phyloP scores from a whole-genome alignment of 2,797 vertebrate species.

The Urosaurus nigricauda region DNA sequence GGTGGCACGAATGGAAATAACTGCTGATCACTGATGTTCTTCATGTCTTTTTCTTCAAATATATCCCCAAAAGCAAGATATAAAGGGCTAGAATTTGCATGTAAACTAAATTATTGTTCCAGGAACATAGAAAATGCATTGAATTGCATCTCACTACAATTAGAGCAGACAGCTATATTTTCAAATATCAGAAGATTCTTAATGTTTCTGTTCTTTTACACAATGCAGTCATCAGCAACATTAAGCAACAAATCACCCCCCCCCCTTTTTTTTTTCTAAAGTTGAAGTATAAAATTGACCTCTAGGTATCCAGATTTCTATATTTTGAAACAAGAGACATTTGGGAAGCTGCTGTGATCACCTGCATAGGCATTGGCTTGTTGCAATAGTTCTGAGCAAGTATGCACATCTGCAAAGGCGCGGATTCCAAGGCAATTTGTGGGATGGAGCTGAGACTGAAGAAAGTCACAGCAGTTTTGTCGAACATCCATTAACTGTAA shows the following conservation, averaged over 20 bases:
- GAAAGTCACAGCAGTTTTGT: constrained; percentile 95
- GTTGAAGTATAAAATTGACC: neutral
- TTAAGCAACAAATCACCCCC: neutral
- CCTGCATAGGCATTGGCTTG: constrained; percentile 93
- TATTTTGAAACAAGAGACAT: neutral
- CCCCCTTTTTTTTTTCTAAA: neutral
- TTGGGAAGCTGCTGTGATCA: constrained; percentile 72
- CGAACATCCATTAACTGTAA: constrained; percentile 95
- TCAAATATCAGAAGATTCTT: neutral
- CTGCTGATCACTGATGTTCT: neutral
- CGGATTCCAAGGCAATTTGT: constrained; percentile 96
- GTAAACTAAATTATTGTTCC: too few relatives aligned
- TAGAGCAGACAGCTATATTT: neutral
- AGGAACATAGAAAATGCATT: neutral
- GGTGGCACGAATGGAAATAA: neutral
- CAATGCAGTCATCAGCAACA: neutral
- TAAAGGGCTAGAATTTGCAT: neutral
- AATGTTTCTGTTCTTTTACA: neutral
- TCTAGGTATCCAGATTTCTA: neutral
- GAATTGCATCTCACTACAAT: neutral
- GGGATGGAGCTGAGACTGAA: constrained; percentile 95
- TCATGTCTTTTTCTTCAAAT: too few relatives aligned
- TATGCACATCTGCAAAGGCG: constrained; percentile 93
- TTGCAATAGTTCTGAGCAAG: constrained; percentile 90
- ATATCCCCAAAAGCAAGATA: neutral